Conservation (phyloP, 2,888 invertebrate species). For the Ptychoptera contaminata region DNA sequence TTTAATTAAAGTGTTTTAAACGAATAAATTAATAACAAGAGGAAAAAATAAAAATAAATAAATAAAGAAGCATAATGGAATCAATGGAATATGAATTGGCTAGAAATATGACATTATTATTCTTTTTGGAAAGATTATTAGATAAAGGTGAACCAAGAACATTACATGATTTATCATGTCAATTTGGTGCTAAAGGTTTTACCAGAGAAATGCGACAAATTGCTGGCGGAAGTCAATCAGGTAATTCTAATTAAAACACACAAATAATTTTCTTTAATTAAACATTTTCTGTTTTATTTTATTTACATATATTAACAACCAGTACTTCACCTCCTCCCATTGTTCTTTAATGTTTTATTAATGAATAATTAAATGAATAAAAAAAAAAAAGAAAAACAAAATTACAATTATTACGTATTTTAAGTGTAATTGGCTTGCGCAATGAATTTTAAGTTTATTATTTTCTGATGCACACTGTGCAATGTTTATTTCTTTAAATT, state of each 20-base stretch:
- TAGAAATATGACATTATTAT: conserved; percentile 88
- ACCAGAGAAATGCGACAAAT: conserved; percentile 97
- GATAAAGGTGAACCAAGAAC: conserved; percentile 91
- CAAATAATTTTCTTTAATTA: neutral
- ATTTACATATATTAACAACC: no score
- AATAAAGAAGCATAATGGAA: conserved; percentile 44
- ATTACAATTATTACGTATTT: no score
- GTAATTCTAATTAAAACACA: conserved; percentile 38
- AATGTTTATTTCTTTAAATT: no score
- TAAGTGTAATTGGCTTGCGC: no score
- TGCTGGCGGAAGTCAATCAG: conserved; percentile 88
- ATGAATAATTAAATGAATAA: no score
- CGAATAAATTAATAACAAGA: neutral
- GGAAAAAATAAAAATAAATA: neutral
- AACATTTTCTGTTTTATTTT: no score
- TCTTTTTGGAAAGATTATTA: conserved; percentile 95
- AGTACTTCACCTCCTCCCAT: no score
- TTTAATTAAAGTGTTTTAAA: conserved; percentile 1
- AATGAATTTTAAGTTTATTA: no score
- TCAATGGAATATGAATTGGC: conserved; percentile 88
- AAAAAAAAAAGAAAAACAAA: no score
- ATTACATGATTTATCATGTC: conserved; percentile 94
- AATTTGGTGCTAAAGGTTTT: conserved; percentile 98
- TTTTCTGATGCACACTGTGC: no score
- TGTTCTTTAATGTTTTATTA: no score